Evolutionary conservation across 2,113 vertebrate genomes (phyloP), one percentile per base, ranked within the genome.

Genomic region (Protomyctophum bolini): DNA sequence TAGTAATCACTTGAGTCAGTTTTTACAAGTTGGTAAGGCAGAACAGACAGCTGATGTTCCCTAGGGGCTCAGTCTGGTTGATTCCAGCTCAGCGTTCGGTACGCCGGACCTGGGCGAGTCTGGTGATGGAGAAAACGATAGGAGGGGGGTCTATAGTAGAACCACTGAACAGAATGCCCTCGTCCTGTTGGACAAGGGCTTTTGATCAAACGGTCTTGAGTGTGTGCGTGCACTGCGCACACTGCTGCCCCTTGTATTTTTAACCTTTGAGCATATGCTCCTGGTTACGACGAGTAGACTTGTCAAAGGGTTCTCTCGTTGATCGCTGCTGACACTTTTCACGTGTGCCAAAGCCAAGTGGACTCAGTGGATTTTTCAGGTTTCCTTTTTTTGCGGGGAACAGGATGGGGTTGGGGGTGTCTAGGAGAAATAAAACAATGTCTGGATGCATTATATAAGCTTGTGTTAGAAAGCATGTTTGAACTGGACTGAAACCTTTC

Each of bases 251-350:
- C n/a, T 6, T 59, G 15, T 9, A 9, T 15, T 60, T 72, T 66
- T 41, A n/a, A 49, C 62, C 46, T 72, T 7, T 0, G 29, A 70
- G 46, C 73, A 85, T 72, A 58, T 86, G 85, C 28, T 86, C 64
- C 62, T 79, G 14, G 69, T 88, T 88, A 77, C 14, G 6, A 69
- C 45, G 75, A 70, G 60, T 51, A 75, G 74, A 74, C 49, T 73
- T 68, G 72, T 90, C 78, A 81, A 55, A 70, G n/a, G 45, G 12
- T 57, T 75, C 64, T 72, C 47, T 7, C 29, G 11, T 69, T 72
- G 76, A 86, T 89, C 73, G 65, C 59, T 62, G 54, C 63, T 75
- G 74, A 73, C 71, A 58, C 68, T 75, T 79, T 82, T 83, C 61
- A 75, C 28, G 1, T 67, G 70, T 59, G 61, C 28, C 45, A 56